phyloP scores from a whole-genome alignment of 2,113 vertebrate genomes.

The Calidris pygmaea region DNA sequence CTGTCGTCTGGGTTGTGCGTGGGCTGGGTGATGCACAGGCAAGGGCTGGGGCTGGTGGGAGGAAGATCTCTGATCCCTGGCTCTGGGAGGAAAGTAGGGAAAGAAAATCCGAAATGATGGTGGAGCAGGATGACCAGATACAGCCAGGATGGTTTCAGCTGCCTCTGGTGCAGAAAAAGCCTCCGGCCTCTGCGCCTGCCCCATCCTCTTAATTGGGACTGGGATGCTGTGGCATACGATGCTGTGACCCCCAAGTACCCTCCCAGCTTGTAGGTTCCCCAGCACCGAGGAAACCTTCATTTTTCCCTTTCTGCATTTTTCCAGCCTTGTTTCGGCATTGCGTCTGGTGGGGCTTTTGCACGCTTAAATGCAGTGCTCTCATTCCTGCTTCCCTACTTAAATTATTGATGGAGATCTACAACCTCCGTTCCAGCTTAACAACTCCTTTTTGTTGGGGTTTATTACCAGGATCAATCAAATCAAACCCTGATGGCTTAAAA shows the following conservation, averaged over 20 bases:
- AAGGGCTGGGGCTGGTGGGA: not conserved
- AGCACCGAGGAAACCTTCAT: not conserved
- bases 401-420: constrained; percentile 37
- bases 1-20: rapidly evolving
- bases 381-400: not conserved
- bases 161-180: not conserved
- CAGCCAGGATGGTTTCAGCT: not conserved
- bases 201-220: not conserved
- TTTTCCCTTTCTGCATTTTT: not conserved
- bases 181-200: not conserved
- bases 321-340: not conserved
- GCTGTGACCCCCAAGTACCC: not conserved
- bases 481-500: constrained; percentile 34
- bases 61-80: not conserved
- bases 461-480: constrained; percentile 64
- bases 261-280: not conserved
- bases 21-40: not conserved
- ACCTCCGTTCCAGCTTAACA: constrained; percentile 25
- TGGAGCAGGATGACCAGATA: not conserved
- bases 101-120: not conserved
- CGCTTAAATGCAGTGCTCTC: not conserved
- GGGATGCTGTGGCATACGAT: not conserved
- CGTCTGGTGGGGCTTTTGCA: not conserved
- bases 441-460: constrained; percentile 21
- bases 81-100: not conserved